phyloP scores from a whole-genome alignment of 2,888 invertebrate species.

The Orchesellides sinensis region DNA sequence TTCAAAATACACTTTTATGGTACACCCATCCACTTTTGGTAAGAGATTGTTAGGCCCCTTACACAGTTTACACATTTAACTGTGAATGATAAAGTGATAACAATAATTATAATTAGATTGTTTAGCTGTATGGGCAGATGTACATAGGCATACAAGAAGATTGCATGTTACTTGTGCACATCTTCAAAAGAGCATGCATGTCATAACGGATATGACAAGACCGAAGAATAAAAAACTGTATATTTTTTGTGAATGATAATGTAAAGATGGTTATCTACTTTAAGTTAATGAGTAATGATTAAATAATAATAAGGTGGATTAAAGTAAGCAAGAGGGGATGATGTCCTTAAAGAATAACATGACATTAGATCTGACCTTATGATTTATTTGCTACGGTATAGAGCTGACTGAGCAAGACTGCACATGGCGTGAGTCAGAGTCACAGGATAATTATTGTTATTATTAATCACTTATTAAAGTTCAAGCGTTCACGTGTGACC shows the following conservation, averaged over 20 bases:
- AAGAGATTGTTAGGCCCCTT: background rate
- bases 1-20: background rate
- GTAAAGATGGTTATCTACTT: background rate
- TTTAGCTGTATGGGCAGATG: too few species aligned
- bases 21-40: too few species aligned
- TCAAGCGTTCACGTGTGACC: too few species aligned
- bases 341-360: slow-evolving; percentile 3
- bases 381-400: too few species aligned
- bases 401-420: too few species aligned
- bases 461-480: too few species aligned
- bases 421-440: too few species aligned
- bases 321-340: background rate
- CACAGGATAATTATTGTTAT: too few species aligned
- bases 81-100: slow-evolving; percentile 15
- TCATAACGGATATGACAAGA: background rate
- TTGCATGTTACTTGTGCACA: background rate
- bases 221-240: background rate
- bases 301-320: background rate
- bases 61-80: slow-evolving; percentile 2
- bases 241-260: background rate
- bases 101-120: too few species aligned
- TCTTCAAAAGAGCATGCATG: background rate
- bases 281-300: slow-evolving; percentile 5
- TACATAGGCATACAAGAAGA: background rate
- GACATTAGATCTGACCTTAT: slow-evolving; percentile 16